Base-by-base conservation (phyloP, 2,113 vertebrate species). In the Australoheros scitulus region DNA sequence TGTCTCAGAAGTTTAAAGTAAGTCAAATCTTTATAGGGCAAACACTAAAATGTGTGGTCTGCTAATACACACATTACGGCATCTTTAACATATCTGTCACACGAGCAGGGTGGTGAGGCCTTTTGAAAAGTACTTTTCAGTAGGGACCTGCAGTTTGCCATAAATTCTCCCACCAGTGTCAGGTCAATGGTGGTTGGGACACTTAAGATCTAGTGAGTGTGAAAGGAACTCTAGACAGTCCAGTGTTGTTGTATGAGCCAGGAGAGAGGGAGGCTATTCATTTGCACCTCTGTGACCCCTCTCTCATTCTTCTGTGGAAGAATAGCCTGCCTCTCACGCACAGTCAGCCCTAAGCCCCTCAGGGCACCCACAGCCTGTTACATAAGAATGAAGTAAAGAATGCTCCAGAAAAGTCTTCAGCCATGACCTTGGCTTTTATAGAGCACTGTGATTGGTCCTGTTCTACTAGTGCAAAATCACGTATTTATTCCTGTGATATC, bases 371-470 rank as follows among this genome's bases (percentile, higher is more conserved):
- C n/a, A 83, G 63, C 60, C 61, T 47, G 63, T 92, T 93, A 85
- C 80, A 74, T 90, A 92, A 93, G 85, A 83, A 64, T 72, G 29
- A 76, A 88, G 83, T 77, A 84, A 91, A 88, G 82, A 92, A 88
- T 87, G 87, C 87, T 86, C 74, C 83, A 79, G 79, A 89, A 91
- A 84, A 82, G 80, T 91, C 89, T 91, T 90, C 74, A 89, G 86
- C 77, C 85, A 58, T 90, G 91, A 92, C 89, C 85, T 89, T 92
- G 87, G 76, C 82, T 92, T 90, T 91, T 84, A 89, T 72, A 52
- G 24, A 85, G 78, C 22, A 15, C 70, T 81, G 24, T 38, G 61
- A 84, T 64, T 81, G 75, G 77, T 41, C 75, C 59, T 82, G 22
- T 72, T 74, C 7, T 58, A 43, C 70, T 22, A 32, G 32, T 20